Evolutionary conservation across 2,888 invertebrate genomes (phyloP).

Genomic region (Cantharis lateralis): DNA sequence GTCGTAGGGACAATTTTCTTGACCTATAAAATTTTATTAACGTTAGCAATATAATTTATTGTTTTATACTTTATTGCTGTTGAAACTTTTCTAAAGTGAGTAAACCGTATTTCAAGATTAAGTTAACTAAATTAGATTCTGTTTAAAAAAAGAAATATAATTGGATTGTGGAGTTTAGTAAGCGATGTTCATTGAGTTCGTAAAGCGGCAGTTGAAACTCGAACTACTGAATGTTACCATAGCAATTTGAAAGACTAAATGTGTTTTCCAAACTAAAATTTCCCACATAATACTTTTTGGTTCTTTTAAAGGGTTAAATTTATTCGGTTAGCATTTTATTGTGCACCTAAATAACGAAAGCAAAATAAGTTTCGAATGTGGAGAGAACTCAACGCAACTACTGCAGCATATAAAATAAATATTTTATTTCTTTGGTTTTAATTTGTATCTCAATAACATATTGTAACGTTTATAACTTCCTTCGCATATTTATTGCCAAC

Average conservation of each 20-base stretch:
- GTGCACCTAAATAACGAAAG: background rate
- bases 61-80: background rate
- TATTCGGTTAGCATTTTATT: constrained; percentile 4
- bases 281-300: background rate
- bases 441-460: constrained; percentile 6
- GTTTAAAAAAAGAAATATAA: constrained; percentile 6
- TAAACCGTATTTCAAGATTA: background rate
- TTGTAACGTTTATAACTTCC: constrained; percentile 10
- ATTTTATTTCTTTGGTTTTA: constrained; percentile 17
- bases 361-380: background rate
- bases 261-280: background rate
- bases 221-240: constrained; percentile 14
- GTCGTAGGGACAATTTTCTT: constrained; percentile 88
- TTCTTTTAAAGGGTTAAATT: constrained; percentile 1
- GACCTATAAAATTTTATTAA: constrained; percentile 57
- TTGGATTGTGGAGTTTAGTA: constrained; percentile 13
- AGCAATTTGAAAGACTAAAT: background rate
- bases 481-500: constrained; percentile 5
- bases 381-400: background rate
- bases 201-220: constrained; percentile 9
- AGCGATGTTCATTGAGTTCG: constrained; percentile 6
- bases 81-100: background rate
- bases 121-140: constrained; percentile 15
- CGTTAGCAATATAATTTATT: background rate
- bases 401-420: constrained; percentile 10